These are phyloP conservation scores for Megaustenia siamemsis DNA, from an alignment of 2,888 invertebrate genomes.

Conservation along the genomic window DNA sequence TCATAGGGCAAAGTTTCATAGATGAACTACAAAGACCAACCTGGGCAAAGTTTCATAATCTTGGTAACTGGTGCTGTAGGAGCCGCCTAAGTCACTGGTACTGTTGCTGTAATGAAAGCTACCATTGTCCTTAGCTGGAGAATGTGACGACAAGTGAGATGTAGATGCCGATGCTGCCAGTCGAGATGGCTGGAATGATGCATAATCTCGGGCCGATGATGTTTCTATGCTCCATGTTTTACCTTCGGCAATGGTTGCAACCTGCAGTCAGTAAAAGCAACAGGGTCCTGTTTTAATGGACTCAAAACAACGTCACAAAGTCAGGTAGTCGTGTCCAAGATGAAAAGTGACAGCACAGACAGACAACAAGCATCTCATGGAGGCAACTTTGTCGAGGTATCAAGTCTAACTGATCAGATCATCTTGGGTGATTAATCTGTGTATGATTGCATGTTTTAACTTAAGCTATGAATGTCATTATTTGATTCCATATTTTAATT, in stretches of 20 bases:
- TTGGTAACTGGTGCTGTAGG: constrained; percentile 53
- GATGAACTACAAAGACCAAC: neutral
- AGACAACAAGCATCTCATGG: no score
- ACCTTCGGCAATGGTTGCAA: constrained; percentile 88
- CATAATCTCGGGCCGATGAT: constrained; percentile 82
- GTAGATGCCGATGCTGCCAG: constrained; percentile 54
- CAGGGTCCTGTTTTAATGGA: no score
- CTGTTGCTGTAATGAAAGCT: constrained; percentile 54
- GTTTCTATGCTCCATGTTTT: constrained; percentile 85
- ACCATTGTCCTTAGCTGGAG: neutral
- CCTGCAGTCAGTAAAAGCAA: constrained; percentile 83
- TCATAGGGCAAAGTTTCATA: no score
- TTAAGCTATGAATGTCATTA: no score
- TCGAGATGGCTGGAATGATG: constrained; percentile 76
- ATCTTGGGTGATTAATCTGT: no score
- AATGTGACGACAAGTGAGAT: constrained; percentile 27
- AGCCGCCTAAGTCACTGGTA: constrained; percentile 48
- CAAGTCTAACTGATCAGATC: no score
- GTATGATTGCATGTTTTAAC: no score
- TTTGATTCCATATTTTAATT: no score
- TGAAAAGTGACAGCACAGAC: no score
- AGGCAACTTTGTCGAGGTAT: no score
- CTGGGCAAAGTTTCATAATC: constrained; percentile 5
- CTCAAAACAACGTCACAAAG: no score
- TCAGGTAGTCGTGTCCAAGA: no score